Conservation (phyloP, 1,140 invertebrate genomes). For the Tenebrio molitor region DNA sequence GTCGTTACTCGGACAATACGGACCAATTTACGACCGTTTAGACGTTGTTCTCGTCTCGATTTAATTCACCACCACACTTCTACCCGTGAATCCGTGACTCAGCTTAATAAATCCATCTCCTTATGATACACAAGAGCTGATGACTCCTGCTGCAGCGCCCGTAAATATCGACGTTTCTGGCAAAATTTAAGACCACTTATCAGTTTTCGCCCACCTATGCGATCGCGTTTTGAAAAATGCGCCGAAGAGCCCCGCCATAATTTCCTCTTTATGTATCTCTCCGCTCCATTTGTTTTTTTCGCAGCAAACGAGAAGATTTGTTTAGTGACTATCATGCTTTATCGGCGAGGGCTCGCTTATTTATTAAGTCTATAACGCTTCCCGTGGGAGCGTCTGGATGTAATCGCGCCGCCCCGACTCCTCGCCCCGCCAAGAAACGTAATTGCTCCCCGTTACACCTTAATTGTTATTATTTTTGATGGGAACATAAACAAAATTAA, state of each 20-base stretch:
- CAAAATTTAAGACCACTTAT: too few species aligned
- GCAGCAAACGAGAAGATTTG: conserved; percentile 16
- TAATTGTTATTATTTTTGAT: not conserved
- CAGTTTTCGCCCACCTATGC: not conserved
- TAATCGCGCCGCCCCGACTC: not conserved
- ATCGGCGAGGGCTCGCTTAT: not conserved
- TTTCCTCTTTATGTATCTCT: conserved; percentile 31
- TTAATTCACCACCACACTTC: too few species aligned
- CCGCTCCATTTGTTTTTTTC: conserved; percentile 28
- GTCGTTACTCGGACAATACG: too few species aligned
- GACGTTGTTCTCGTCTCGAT: too few species aligned
- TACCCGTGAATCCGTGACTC: too few species aligned
- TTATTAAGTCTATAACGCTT: conserved; percentile 16
- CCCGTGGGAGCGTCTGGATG: not conserved
- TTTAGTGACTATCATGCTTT: conserved; percentile 11
- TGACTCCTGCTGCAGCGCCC: too few species aligned
- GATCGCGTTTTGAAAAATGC: not conserved
- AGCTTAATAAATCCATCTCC: too few species aligned
- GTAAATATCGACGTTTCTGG: too few species aligned
- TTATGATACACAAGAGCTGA: too few species aligned
- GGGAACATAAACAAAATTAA: conserved; percentile 18
- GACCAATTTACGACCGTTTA: too few species aligned
- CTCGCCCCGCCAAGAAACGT: not conserved
- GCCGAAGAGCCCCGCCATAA: conserved; percentile 5
- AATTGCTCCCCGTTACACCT: not conserved